Conservation (phyloP, 2,797 vertebrate species). For the Phoebastria nigripes region DNA sequence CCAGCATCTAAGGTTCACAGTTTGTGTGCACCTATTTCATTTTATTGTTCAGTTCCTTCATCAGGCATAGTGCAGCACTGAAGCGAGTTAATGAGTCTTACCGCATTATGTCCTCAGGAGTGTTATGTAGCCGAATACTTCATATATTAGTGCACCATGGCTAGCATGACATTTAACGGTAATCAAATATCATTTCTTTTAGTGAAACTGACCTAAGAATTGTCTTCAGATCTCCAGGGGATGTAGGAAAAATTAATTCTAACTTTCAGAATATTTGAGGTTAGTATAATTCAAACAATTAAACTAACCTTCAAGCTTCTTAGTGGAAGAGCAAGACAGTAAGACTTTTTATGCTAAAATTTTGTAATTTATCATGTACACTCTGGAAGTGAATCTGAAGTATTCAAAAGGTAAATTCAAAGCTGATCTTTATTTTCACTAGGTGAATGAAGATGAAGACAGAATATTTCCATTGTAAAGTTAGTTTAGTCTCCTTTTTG, state of each 20-base stretch:
- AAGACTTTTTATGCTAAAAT: background rate
- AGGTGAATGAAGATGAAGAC: background rate
- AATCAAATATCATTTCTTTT: conserved; percentile 5
- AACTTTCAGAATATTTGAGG: conserved; percentile 3
- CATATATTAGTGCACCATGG: background rate
- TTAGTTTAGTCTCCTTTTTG: background rate
- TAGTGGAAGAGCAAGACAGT: background rate
- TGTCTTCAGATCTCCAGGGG: background rate
- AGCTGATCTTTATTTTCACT: background rate
- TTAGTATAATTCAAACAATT: conserved; percentile 18
- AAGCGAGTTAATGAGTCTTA: background rate
- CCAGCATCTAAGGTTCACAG: background rate
- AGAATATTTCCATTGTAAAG: background rate
- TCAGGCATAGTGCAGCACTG: background rate
- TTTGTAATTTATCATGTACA: background rate
- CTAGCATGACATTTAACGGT: conserved; percentile 12
- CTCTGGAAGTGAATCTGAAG: background rate
- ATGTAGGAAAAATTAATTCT: conserved; percentile 10
- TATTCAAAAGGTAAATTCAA: conserved; percentile 4
- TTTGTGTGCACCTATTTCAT: background rate
- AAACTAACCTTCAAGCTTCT: background rate
- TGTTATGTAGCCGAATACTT: background rate
- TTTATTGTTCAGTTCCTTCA: background rate
- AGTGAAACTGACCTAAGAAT: background rate
- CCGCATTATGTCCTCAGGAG: background rate